These are phyloP conservation scores for Drosophila fuyamai DNA, from an alignment of 1,140 invertebrate genomes.

Conservation along the genomic window DNA sequence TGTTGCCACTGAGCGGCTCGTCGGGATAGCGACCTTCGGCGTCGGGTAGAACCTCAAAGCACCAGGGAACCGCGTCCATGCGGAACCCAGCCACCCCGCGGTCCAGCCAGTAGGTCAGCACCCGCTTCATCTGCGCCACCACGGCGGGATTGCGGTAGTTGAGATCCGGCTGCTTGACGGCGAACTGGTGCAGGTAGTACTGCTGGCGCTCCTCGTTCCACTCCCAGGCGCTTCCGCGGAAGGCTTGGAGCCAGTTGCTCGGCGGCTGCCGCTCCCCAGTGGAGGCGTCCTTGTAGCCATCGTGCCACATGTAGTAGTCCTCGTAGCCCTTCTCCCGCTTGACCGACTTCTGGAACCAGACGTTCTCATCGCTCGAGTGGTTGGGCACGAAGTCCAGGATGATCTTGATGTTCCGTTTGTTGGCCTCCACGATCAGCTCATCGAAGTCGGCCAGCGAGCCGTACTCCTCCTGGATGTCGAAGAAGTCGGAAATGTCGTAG, in stretches of 20 bases:
- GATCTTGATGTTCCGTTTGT: constrained; percentile 80
- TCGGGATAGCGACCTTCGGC: constrained; percentile 86
- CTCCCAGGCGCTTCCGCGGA: constrained; percentile 88
- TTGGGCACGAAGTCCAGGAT: constrained; percentile 87
- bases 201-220: constrained; percentile 87
- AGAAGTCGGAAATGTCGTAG: constrained; percentile 89
- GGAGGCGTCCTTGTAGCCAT: constrained; percentile 83
- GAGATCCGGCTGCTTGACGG: constrained; percentile 88
- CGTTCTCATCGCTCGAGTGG: constrained; percentile 89
- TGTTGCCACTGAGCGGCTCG: constrained; percentile 86
- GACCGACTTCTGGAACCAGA: constrained; percentile 89
- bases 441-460: constrained; percentile 91
- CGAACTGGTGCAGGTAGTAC: constrained; percentile 90
- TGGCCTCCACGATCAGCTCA: constrained; percentile 87
- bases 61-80: constrained; percentile 87
- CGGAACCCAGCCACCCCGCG: constrained; percentile 91
- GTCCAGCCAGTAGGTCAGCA: constrained; percentile 90
- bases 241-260: constrained; percentile 89
- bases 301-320: constrained; percentile 90
- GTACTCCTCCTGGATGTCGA: constrained; percentile 89
- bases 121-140: constrained; percentile 88
- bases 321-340: constrained; percentile 86
- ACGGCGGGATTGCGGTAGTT: constrained; percentile 89
- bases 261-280: constrained; percentile 85
- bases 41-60: constrained; percentile 86